Percentiles rank a stretch among this genome's conserved stretches.
These are phyloP conservation scores for Zaprionus ornatus DNA, from an alignment of 1,140 invertebrate genomes.

Conservation along the genomic window DNA sequence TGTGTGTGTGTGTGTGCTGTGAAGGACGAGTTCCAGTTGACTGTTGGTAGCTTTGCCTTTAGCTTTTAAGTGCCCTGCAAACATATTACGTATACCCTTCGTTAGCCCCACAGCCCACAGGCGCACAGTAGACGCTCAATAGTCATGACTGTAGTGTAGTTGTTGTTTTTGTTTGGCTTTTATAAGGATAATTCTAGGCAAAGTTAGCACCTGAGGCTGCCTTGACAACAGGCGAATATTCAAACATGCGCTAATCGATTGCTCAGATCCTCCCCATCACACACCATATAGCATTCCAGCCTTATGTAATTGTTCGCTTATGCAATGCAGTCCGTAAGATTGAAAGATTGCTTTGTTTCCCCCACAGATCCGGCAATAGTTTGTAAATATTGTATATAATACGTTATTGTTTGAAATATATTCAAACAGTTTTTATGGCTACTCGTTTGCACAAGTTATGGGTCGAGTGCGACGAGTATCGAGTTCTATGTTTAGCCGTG, in stretches of 20 bases:
- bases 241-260: slow-evolving; percentile 29
- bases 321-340: neutral
- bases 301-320: neutral
- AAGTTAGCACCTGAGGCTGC: neutral
- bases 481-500: slow-evolving; percentile 6
- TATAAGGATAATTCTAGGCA: neutral
- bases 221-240: slow-evolving; percentile 30
- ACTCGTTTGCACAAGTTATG: neutral
- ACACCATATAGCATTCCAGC: neutral
- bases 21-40: slow-evolving; percentile 18
- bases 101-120: neutral
- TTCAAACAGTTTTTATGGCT: slow-evolving; percentile 1
- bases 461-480: neutral
- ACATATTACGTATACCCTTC: slow-evolving; percentile 16
- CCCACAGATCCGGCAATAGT: neutral
- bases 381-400: neutral
- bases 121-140: neutral
- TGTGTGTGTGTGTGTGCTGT: slow-evolving; percentile 15
- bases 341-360: neutral
- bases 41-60: slow-evolving; percentile 35
- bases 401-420: neutral
- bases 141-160: neutral
- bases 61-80: slow-evolving; percentile 46
- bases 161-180: neutral
- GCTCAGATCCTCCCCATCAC: neutral